A percentile compares a stretch with the other conserved stretches of the same genome.
Conservation (phyloP, 2,113 vertebrate species). For the Dromas ardeola region DNA sequence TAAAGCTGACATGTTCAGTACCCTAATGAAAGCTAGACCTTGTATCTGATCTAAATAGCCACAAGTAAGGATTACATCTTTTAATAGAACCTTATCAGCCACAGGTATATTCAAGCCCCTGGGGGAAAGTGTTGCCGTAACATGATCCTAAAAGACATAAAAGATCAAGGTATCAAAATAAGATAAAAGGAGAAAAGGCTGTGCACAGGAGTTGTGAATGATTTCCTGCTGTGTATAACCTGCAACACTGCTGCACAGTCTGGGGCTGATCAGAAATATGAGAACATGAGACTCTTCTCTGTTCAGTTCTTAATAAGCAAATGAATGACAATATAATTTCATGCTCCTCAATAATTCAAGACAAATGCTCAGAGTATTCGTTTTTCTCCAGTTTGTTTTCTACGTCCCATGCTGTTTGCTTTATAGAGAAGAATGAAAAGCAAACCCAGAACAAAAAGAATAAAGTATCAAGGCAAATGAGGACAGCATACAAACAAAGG, state of each 20-base stretch:
- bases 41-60: not conserved
- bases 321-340: not conserved
- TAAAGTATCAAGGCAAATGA: not conserved
- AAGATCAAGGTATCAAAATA: not conserved
- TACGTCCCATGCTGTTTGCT: not conserved
- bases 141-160: not conserved
- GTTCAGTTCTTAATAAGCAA: not conserved
- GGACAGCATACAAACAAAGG: not conserved
- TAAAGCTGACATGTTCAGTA: not conserved
- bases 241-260: not conserved
- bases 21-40: not conserved
- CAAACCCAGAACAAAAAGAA: not conserved
- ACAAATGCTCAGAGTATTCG: not conserved
- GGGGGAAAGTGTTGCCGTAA: not conserved
- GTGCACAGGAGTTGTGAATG: not conserved
- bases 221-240: not conserved
- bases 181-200: not conserved
- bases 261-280: not conserved
- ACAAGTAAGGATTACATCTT: not conserved
- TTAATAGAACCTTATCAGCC: not conserved
- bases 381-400: conserved; percentile 5
- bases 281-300: not conserved
- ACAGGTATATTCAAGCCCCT: not conserved
- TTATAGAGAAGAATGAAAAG: conserved; percentile 14
- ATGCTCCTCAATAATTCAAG: not conserved